Base-by-base conservation (phyloP, 1,140 invertebrate species). In the Drosophila rufa region DNA sequence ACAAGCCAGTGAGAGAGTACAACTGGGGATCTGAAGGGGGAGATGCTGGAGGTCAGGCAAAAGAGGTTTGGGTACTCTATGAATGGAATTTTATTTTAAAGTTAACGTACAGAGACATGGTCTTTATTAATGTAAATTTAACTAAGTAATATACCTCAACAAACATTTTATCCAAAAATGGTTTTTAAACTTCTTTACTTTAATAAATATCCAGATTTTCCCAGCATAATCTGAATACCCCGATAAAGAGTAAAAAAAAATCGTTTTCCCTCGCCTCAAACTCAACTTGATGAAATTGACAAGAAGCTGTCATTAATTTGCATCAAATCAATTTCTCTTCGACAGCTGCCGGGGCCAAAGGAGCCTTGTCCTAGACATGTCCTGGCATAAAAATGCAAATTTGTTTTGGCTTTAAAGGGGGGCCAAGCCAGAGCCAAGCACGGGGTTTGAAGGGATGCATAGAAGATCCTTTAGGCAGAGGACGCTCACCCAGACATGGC, bases 251-350 rank as follows among this genome's bases (percentile, higher is more conserved):
- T 81, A 84, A 11, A 1, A n/a, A 33, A 38, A 46, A 66, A 76
- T 89, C 83, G 84, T 45, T 61, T 15, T 17, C 27, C 8, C 3
- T 7, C n/a, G 11, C 22, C 59, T 19, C 15, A 27, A 69, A 65
- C 33, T 47, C 36, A 53, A 53, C 56, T 61, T 70, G 75, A 79
- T 79, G 75, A 70, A 82, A 91, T 84, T 91, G 85, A 90, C 81
- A 90, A 90, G 81, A 90, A 90, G 85, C 85, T 90, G 85, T 90
- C 85, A 90, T 90, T 90, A 90, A 90, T 90, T 90, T 90, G 85
- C 85, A 90, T 90, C 85, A 90, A 90, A 90, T 90, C 85, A 90
- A 89, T 90, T 90, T 89, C 79, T 58, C 66, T 85, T 81, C 78
- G 85, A 83, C 83, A 90, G 77, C 81, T 85, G 82, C 59, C 79